Conservation (phyloP, 2,113 vertebrate genomes). For the Poeciliopsis occidentalis region DNA sequence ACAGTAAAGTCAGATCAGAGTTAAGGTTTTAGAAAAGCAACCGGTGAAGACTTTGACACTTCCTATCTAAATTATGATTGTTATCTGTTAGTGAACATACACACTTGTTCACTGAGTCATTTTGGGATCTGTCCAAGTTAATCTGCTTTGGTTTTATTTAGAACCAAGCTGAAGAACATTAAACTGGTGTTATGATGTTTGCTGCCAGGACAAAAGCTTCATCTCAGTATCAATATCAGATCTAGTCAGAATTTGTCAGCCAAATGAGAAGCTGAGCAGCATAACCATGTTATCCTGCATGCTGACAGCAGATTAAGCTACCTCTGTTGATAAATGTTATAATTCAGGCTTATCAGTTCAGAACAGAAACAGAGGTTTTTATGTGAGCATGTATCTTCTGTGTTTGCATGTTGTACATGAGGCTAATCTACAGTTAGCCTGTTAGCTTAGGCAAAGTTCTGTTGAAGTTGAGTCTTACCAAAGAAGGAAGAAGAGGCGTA, state of each 20-base stretch:
- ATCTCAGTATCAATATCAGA: no score
- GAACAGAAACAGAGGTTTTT: neutral
- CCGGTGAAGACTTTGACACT: neutral
- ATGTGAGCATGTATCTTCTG: neutral
- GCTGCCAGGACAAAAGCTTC: no score
- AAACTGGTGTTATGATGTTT: neutral
- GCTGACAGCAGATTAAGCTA: neutral
- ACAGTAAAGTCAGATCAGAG: neutral
- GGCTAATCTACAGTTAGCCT: neutral
- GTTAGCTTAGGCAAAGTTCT: neutral
- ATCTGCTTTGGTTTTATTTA: neutral
- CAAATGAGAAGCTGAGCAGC: neutral
- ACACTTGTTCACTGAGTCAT: neutral
- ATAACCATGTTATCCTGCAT: neutral
- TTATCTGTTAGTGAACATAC: neutral
- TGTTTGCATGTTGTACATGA: conserved; percentile 18
- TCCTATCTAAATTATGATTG: neutral
- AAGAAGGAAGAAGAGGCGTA: conserved; percentile 27
- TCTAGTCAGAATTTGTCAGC: neutral
- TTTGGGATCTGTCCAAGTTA: neutral
- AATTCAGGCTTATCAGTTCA: neutral
- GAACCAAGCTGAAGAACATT: neutral
- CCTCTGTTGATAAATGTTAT: neutral
- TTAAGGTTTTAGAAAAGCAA: neutral
- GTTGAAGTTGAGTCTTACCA: conserved; percentile 31